Base-by-base conservation (phyloP, 2,113 vertebrate species). In the Tinamus guttatus region DNA sequence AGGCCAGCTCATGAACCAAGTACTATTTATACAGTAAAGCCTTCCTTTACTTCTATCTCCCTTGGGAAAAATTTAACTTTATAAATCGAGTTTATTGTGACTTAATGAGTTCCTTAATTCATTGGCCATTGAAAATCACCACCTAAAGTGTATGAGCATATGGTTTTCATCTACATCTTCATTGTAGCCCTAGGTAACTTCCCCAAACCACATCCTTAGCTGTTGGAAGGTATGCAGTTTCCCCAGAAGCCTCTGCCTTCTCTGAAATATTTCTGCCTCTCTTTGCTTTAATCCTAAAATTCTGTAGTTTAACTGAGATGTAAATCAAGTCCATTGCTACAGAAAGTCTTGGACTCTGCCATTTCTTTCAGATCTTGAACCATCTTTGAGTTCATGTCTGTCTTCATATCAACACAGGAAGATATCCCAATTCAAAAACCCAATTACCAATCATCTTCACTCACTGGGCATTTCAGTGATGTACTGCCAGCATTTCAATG, bases 21-120 rank as follows among this genome's bases (percentile, higher is more conserved):
- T 69, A 34, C 41, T 43, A 20, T 51, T 74, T 41, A 27, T n/a
- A 59, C 30, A 89, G 93, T 89, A 64, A 82, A 90, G 87, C 84
- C 80, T 86, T 91, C 47, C 63, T 54, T 92, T 88, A 84, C 60
- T 86, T 78, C 64, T 89, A 40, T 70, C 65, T 87, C 85, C 88
- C 74, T 85, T 87, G 81, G 79, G 81, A 85, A 87, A 90, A 83
- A 64, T 38, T 92, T 84, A 91, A 81, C 85, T 92, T 94, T 80
- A 87, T 82, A 83, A 95, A 90, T 32, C 47, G 67, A 87, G 40
- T 87, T 91, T 91, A 52, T 60, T 71, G 27, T 81, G 41, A 92
- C 69, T 90, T 90, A 94, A 81, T 51, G 76, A 86, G 65, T 47
- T 18, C 38, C 88, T 80, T 82, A 93, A 54, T 95, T 90, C 65